A percentile compares a stretch with the other conserved stretches of the same genome.
These are phyloP conservation scores for Deilephila elpenor DNA, from an alignment of 2,888 invertebrate genomes.

Conservation along the genomic window DNA sequence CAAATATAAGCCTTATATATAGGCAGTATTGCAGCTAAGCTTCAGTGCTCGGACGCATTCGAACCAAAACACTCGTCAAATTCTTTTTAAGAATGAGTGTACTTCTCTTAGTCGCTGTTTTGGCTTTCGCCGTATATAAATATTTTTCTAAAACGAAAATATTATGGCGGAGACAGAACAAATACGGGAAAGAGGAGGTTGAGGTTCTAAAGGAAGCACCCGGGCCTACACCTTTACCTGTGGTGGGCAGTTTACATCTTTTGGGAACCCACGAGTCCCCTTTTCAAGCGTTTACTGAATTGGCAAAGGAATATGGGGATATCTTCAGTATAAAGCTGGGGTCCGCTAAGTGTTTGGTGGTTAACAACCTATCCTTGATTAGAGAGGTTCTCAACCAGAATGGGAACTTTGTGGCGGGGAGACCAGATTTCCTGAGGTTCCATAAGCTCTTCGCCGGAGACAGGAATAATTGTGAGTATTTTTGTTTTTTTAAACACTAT, in stretches of 20 bases:
- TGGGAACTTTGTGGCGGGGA: slow-evolving; percentile 92
- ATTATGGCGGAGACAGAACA: slow-evolving; percentile 54
- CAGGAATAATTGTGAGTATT: slow-evolving; percentile 93
- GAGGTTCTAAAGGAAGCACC: slow-evolving; percentile 79
- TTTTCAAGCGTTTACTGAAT: slow-evolving; percentile 89
- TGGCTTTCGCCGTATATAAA: slow-evolving; percentile 64
- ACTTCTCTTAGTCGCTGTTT: slow-evolving; percentile 55
- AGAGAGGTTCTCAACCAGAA: slow-evolving; percentile 91
- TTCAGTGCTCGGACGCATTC: slow-evolving; percentile 59
- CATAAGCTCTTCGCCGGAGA: slow-evolving; percentile 93
- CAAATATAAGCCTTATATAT: slow-evolving; percentile 38
- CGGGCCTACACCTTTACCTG: slow-evolving; percentile 87
- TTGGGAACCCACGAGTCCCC: slow-evolving; percentile 87
- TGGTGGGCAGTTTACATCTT: slow-evolving; percentile 89
- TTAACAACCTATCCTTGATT: slow-evolving; percentile 89
- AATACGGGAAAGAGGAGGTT: slow-evolving; percentile 54
- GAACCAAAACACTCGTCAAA: slow-evolving; percentile 69
- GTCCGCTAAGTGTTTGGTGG: slow-evolving; percentile 88
- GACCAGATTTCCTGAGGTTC: slow-evolving; percentile 92
- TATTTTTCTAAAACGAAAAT: slow-evolving; percentile 56
- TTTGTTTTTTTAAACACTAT: slow-evolving; percentile 32
- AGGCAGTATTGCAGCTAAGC: slow-evolving; percentile 32
- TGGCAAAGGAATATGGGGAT: slow-evolving; percentile 89
- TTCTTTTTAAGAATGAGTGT: slow-evolving; percentile 55
- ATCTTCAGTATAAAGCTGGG: slow-evolving; percentile 89